These are phyloP conservation scores for Branchinecta sandiegonensis DNA, from an alignment of 2,888 invertebrate species.

Conservation along the genomic window DNA sequence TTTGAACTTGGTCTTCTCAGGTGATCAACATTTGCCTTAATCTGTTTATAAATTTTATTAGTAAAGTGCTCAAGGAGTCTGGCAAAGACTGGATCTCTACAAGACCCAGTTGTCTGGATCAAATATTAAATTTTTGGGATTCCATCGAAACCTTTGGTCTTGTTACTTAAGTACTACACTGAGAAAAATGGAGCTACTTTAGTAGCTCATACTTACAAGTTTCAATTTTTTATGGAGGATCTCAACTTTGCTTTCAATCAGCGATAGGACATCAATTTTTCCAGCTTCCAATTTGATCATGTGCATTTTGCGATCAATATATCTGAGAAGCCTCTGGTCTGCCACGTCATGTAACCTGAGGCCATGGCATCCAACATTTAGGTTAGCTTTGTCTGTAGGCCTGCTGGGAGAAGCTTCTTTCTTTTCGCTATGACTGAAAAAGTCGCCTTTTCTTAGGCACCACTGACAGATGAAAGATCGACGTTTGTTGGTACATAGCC, in stretches of 20 bases:
- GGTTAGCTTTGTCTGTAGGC: background rate
- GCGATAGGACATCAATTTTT: conserved; percentile 5
- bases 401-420: background rate
- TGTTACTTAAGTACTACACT: too few species aligned
- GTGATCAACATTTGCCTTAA: too few species aligned
- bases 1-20: too few species aligned
- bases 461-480: background rate
- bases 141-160: too few species aligned
- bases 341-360: background rate
- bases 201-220: background rate
- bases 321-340: background rate
- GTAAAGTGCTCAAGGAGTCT: too few species aligned
- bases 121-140: too few species aligned
- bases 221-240: background rate
- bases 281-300: background rate
- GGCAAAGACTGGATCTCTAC: too few species aligned
- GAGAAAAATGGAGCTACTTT: too few species aligned
- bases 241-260: background rate
- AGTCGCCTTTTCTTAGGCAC: conserved; percentile 15
- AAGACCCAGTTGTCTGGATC: too few species aligned
- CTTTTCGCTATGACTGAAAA: background rate
- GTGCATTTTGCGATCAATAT: conserved; percentile 10
- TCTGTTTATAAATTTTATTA: too few species aligned
- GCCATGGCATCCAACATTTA: background rate
- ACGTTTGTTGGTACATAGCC: conserved; percentile 13